A percentile compares a stretch with the other conserved stretches of the same genome.
Evolutionary conservation across 2,797 vertebrate genomes (phyloP).

Genomic region (Rhabdomys pumilio): DNA sequence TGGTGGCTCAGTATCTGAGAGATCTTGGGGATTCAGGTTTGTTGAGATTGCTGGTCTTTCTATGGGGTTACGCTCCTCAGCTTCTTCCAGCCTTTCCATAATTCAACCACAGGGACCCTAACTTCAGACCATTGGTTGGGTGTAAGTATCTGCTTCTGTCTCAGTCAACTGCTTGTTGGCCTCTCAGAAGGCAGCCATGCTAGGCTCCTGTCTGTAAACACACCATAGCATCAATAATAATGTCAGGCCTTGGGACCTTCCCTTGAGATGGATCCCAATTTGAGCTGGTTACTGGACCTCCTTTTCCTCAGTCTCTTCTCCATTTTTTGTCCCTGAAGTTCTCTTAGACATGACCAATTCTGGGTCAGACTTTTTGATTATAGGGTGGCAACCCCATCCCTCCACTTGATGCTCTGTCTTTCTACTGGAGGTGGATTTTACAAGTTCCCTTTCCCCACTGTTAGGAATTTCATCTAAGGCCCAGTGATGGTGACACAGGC

Average conservation of each 20-base stretch:
- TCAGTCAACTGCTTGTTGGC: not conserved
- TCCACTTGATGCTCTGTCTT: not conserved
- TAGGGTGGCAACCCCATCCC: not conserved
- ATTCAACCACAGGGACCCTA: not conserved
- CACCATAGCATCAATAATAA: not conserved
- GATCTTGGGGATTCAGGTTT: not conserved
- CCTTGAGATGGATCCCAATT: not conserved
- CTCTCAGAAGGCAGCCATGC: too few relatives aligned
- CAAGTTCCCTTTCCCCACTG: not conserved
- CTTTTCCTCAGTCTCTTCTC: not conserved
- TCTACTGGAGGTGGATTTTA: not conserved
- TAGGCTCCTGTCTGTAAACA: too few relatives aligned
- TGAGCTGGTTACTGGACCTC: not conserved
- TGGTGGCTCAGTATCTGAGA: not conserved
- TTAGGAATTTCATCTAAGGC: not conserved
- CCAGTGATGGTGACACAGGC: too few relatives aligned
- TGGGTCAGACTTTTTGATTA: not conserved
- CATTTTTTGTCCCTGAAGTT: not conserved
- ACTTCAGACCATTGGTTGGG: not conserved
- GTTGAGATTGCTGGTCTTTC: not conserved
- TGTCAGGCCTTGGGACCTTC: not conserved
- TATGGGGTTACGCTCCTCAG: not conserved
- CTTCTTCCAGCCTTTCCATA: not conserved
- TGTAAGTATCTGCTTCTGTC: not conserved
- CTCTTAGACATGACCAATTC: not conserved